These are phyloP conservation scores for Erinaceus europaeus DNA, from an alignment of 2,113 vertebrate species.

Conservation along the genomic window DNA sequence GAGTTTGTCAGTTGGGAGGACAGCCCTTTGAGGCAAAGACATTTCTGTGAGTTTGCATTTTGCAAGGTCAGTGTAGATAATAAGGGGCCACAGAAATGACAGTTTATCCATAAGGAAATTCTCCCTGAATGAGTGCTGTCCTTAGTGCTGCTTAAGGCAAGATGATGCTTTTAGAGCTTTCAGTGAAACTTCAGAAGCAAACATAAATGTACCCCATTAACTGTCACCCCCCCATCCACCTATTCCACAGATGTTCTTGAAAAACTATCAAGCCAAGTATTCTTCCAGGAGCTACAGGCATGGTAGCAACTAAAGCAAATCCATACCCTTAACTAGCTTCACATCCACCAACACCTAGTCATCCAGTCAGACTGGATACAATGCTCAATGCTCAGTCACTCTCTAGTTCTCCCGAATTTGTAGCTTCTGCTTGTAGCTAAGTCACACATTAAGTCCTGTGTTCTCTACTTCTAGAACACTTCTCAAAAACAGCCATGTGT, in stretches of 20 bases:
- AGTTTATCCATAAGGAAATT: too few species aligned
- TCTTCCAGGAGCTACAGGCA: too few species aligned
- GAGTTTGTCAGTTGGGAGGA: too few species aligned
- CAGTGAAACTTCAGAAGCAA: fast-evolving
- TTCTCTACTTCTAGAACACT: fast-evolving
- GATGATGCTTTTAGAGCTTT: too few species aligned
- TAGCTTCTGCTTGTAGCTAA: fast-evolving
- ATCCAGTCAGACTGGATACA: background rate
- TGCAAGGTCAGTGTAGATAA: too few species aligned
- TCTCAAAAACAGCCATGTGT: background rate
- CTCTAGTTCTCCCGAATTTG: background rate
- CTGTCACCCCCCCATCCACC: background rate
- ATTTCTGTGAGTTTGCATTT: too few species aligned
- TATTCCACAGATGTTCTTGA: too few species aligned
- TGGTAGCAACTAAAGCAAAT: too few species aligned
- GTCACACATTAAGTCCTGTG: too few species aligned
- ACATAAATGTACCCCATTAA: too few species aligned
- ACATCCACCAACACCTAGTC: fast-evolving
- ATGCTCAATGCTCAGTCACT: fast-evolving
- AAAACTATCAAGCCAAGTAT: fast-evolving
- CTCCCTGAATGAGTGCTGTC: background rate
- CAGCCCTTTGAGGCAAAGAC: too few species aligned
- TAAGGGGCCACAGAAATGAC: too few species aligned
- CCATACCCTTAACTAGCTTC: background rate
- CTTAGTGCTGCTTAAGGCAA: background rate